Evolutionary conservation across 2,113 vertebrate genomes (phyloP).

Genomic region (Myotis lucifugus): DNA sequence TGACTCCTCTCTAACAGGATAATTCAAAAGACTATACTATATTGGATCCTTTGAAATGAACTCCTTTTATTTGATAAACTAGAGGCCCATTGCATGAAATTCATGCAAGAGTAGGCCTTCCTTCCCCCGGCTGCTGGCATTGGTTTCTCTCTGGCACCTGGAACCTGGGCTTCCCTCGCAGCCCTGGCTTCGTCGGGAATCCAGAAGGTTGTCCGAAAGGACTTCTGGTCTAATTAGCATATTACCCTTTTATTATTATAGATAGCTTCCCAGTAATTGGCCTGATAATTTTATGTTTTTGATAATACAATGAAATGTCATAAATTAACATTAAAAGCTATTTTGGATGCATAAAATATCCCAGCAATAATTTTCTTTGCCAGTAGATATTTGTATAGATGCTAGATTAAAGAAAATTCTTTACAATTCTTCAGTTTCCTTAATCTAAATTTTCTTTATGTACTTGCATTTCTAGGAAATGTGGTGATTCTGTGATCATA

Average conservation of each 20-base stretch:
- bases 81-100: no score
- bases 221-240: no score
- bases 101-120: no score
- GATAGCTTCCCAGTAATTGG: background rate
- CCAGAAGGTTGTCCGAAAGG: no score
- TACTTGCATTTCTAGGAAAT: background rate
- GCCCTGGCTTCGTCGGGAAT: no score
- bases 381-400: background rate
- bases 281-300: background rate
- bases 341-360: background rate
- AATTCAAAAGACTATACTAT: background rate
- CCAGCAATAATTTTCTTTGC: background rate
- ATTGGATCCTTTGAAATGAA: background rate
- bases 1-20: background rate
- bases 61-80: background rate
- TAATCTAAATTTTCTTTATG: background rate
- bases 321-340: background rate
- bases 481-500: background rate
- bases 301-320: background rate
- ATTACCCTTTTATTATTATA: background rate
- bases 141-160: no score
- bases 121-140: no score
- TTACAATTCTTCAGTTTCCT: background rate
- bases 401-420: background rate
- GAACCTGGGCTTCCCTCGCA: no score